Base-by-base conservation (phyloP, 2,888 invertebrate genomes). In the Nymphalis urticae region DNA sequence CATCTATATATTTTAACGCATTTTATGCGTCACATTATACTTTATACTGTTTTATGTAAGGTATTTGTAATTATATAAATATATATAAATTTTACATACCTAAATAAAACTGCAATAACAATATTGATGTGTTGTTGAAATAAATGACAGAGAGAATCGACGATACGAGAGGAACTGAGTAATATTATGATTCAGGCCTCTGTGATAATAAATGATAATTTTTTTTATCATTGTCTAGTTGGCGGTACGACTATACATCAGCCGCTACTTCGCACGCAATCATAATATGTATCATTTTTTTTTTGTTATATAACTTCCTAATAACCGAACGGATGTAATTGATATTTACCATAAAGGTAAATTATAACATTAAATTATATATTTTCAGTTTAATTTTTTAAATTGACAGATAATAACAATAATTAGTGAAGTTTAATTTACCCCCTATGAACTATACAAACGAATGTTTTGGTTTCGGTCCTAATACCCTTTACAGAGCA, bases 141-240 rank as follows among this genome's bases (percentile, higher is more conserved):
- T 42, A 36, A 42, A 17, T 3, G 32, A 6, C 48, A 51, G 53
- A 61, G 21, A 6, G 10, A 51, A 47, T 16, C 36, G 24, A 61
- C 48, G 48, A 27, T 48, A 48, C 47, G 51, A 62, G 61, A 66
- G 66, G 66, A 66, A 66, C 61, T 66, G 48, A 66, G 48, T 62
- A 62, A 56, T 36, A n/a, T 21, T 42, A 42, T 62, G 62, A 54
- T 21, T 66, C 61, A 53, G 32, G 19, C 17, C 60, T 10, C 6
- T n/a, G 9, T 61, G 54, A 66, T 66, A 66, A 48, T 32, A 27
- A n/a, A 24, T 61, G 24, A 61, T 61, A 27, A 36, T 19, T 36
- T 4, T 36, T 19, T 36, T 36, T 36, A 58, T n/a, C 16, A 36
- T 58, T 19, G 8, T 17, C 9, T 16, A 17, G 2, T 24, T 24